A percentile compares a stretch with the other conserved stretches of the same genome.
phyloP scores from a whole-genome alignment of 2,888 invertebrate species.

The Eilema sororculum region DNA sequence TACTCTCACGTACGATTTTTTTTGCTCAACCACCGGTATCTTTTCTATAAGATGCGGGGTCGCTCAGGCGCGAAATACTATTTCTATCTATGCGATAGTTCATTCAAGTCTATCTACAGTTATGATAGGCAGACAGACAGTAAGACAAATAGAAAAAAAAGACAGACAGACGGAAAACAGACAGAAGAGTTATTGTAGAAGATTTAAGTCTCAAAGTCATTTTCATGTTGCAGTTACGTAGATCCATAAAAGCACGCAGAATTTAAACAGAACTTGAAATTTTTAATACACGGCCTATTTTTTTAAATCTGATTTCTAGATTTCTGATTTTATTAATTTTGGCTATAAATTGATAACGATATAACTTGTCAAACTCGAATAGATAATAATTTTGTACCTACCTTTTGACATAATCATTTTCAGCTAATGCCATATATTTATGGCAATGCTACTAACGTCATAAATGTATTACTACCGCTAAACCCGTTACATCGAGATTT shows the following conservation, averaged over 20 bases:
- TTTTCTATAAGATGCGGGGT: too few species aligned
- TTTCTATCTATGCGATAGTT: too few species aligned
- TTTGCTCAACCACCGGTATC: too few species aligned
- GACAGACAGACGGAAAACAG: too few species aligned
- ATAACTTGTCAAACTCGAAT: neutral
- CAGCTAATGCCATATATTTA: neutral
- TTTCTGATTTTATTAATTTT: neutral
- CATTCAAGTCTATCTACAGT: too few species aligned
- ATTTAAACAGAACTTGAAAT: neutral
- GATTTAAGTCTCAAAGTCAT: too few species aligned
- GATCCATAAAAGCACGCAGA: too few species aligned
- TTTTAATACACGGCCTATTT: neutral
- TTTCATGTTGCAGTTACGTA: too few species aligned
- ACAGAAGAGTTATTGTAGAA: too few species aligned
- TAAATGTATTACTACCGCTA: neutral
- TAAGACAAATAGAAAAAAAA: too few species aligned
- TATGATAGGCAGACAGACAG: too few species aligned
- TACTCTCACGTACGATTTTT: neutral
- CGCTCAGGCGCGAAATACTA: too few species aligned
- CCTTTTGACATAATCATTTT: neutral
- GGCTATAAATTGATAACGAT: neutral
- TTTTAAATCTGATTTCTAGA: neutral
- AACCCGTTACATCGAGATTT: neutral
- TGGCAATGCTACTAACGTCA: neutral
- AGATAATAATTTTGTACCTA: slow-evolving; percentile 1